A percentile compares a stretch with the other conserved stretches of the same genome.
Evolutionary conservation across 2,113 vertebrate genomes (phyloP).

Genomic region (Pangasianodon hypophthalmus): DNA sequence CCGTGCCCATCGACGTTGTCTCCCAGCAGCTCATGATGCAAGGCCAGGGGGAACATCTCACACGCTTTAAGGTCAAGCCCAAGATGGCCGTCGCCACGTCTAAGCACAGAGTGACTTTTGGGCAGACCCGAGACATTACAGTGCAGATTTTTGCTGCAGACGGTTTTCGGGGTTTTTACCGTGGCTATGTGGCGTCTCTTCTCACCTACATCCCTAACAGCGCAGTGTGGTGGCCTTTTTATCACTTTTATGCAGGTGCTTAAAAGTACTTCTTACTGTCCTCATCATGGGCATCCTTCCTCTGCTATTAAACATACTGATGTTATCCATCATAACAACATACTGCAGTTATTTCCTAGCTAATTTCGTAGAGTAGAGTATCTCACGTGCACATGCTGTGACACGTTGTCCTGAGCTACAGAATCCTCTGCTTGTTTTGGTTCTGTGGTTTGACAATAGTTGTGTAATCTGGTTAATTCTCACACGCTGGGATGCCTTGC

Average conservation of each 20-base stretch:
- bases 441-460: neutral
- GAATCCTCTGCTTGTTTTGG: neutral
- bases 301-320: neutral
- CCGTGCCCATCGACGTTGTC: constrained; percentile 91
- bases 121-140: constrained; percentile 88
- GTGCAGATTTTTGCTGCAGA: constrained; percentile 87
- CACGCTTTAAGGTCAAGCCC: constrained; percentile 81
- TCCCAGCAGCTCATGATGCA: constrained; percentile 99
- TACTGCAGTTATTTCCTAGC: no score
- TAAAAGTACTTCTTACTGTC: neutral
- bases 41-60: constrained; percentile 83
- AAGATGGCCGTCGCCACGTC: constrained; percentile 58
- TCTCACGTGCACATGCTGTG: neutral
- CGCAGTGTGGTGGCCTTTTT: constrained; percentile 97
- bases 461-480: neutral
- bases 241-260: constrained; percentile 94
- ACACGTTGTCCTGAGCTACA: neutral
- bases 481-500: neutral
- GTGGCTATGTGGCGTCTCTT: constrained; percentile 91
- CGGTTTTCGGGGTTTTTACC: constrained; percentile 89
- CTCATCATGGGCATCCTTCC: neutral
- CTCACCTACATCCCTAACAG: constrained; percentile 98
- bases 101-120: constrained; percentile 76
- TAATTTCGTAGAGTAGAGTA: neutral
- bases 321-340: neutral